phyloP scores from a whole-genome alignment of 2,113 vertebrate genomes.

The Pitta sordida region DNA sequence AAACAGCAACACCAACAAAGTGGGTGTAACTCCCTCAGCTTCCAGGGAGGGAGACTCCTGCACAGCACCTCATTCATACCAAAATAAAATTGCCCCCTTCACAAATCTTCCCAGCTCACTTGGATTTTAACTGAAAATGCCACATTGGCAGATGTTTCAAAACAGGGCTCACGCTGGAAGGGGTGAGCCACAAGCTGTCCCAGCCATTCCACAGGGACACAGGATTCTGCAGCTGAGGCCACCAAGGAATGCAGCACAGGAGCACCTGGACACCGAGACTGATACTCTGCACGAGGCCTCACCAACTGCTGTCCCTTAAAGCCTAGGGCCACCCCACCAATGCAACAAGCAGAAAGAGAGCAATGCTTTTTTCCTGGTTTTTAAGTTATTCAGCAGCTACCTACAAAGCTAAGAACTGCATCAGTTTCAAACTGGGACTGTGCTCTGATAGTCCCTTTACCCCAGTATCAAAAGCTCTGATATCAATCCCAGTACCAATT shows the following conservation, averaged over 20 bases:
- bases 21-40: accelerated
- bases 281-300: background rate
- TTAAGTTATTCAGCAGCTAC: background rate
- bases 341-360: background rate
- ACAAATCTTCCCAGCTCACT: background rate
- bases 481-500: too few species aligned
- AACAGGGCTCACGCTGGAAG: background rate
- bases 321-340: background rate
- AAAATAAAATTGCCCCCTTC: background rate
- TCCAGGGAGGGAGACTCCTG: accelerated
- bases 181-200: background rate
- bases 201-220: background rate
- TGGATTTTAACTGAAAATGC: background rate
- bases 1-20: background rate
- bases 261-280: background rate
- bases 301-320: background rate
- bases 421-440: background rate
- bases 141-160: background rate
- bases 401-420: background rate
- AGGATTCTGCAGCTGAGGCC: accelerated
- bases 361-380: too few species aligned
- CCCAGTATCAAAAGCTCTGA: background rate
- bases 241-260: background rate
- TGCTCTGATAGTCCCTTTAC: background rate
- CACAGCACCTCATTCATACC: background rate